A percentile compares a stretch with the other conserved stretches of the same genome.
Evolutionary conservation across 2,888 invertebrate species (phyloP).

Genomic region (Apodemia zela): DNA sequence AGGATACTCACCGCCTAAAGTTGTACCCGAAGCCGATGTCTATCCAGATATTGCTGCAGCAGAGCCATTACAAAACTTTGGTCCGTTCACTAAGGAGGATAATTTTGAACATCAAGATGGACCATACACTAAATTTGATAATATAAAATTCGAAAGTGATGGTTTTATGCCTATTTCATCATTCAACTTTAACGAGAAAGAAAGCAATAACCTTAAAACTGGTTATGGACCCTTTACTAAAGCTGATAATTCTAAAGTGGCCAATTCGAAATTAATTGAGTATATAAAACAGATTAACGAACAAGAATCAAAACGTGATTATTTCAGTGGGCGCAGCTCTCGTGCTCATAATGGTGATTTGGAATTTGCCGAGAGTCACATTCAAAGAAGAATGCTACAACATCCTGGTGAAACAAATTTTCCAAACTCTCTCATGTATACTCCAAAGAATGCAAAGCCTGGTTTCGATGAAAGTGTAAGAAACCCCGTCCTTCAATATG

Average conservation of each 20-base stretch:
- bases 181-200: conserved; percentile 68
- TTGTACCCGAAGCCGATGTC: conserved; percentile 79
- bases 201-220: conserved; percentile 63
- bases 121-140: conserved; percentile 82
- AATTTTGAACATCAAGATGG: conserved; percentile 79
- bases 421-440: conserved; percentile 84
- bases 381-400: conserved; percentile 86
- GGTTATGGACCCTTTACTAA: conserved; percentile 83
- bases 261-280: conserved; percentile 81
- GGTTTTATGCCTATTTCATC: conserved; percentile 56
- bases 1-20: conserved; percentile 83
- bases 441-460: conserved; percentile 80
- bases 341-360: conserved; percentile 68
- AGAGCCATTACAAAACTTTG: conserved; percentile 64
- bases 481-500: conserved; percentile 88
- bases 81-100: conserved; percentile 82
- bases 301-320: conserved; percentile 82
- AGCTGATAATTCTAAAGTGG: conserved; percentile 80
- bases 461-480: conserved; percentile 86
- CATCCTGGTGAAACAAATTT: conserved; percentile 83
- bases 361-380: conserved; percentile 76
- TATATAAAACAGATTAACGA: conserved; percentile 85
- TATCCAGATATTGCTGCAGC: conserved; percentile 55
- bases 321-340: conserved; percentile 77
- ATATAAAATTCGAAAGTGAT: conserved; percentile 62